Percentiles rank a stretch among this genome's conserved stretches.
phyloP scores from a whole-genome alignment of 2,888 invertebrate genomes.

The Papilio demoleus region DNA sequence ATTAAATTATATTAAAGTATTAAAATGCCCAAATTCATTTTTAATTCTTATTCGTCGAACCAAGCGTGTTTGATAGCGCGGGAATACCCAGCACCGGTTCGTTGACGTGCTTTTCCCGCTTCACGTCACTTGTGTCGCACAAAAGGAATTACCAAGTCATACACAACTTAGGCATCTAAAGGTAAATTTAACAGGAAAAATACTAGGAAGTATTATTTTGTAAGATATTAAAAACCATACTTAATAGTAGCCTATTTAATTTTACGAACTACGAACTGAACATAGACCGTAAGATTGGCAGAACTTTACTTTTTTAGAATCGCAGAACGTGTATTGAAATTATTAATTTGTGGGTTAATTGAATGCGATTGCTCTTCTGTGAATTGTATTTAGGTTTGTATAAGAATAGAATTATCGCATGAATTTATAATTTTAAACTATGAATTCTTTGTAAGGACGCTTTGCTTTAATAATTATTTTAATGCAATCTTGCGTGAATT shows the following conservation, averaged over 20 bases:
- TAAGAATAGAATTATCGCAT: conserved; percentile 13
- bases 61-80: conserved; percentile 4
- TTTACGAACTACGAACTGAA: too few species aligned
- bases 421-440: conserved; percentile 7
- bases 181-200: conserved; percentile 3
- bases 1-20: too few species aligned
- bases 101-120: conserved; percentile 15
- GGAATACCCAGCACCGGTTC: conserved; percentile 21
- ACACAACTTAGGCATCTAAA: neutral
- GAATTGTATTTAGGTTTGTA: neutral
- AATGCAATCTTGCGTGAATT: conserved; percentile 46
- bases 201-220: neutral
- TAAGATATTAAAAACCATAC: neutral
- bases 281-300: neutral
- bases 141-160: conserved; percentile 8
- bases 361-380: neutral
- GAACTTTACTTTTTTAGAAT: neutral
- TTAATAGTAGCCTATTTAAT: neutral
- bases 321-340: conserved; percentile 8
- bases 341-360: neutral
- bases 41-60: neutral
- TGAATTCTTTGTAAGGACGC: conserved; percentile 26
- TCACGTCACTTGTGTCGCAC: conserved; percentile 9
- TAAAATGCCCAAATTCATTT: conserved; percentile 5
- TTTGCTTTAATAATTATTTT: conserved; percentile 43